Conservation (phyloP, 2,888 invertebrate genomes). For the Meandrusa payeni region DNA sequence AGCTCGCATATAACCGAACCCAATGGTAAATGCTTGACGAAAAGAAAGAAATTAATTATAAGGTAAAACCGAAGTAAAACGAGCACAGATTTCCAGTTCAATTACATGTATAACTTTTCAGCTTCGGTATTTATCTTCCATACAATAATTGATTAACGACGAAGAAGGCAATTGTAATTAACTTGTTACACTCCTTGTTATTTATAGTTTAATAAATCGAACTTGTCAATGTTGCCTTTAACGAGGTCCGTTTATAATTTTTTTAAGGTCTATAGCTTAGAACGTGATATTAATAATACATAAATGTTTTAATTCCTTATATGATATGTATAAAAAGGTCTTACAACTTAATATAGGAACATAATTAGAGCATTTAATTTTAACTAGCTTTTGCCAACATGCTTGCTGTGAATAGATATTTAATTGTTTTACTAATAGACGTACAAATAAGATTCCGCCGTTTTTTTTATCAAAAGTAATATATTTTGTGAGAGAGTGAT, state of each 20-base stretch:
- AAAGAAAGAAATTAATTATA: too few species aligned
- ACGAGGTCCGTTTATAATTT: slow-evolving; percentile 19
- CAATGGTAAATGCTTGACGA: too few species aligned
- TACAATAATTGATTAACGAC: slow-evolving; percentile 5
- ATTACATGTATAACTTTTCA: too few species aligned
- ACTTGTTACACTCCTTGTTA: slow-evolving; percentile 23
- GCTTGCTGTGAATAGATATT: too few species aligned
- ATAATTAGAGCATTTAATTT: too few species aligned
- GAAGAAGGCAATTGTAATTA: slow-evolving; percentile 17
- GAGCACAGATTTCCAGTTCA: too few species aligned
- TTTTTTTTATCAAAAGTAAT: too few species aligned
- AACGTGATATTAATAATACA: slow-evolving; percentile 23
- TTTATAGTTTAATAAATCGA: slow-evolving; percentile 12
- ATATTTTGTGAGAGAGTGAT: too few species aligned
- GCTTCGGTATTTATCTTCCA: too few species aligned
- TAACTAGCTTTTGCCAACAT: too few species aligned
- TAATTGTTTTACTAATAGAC: not conserved
- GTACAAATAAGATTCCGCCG: not conserved
- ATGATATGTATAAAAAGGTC: slow-evolving; percentile 20
- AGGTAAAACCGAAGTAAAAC: too few species aligned
- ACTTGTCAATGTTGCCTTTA: slow-evolving; percentile 20
- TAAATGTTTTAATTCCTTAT: slow-evolving; percentile 19
- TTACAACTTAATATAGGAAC: slow-evolving; percentile 17
- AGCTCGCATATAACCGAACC: too few species aligned
- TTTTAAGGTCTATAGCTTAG: slow-evolving; percentile 18